Evolutionary conservation across 2,888 invertebrate genomes (phyloP), one percentile per base, ranked within the genome.

Genomic region (Dasysyrphus tricinctus): DNA sequence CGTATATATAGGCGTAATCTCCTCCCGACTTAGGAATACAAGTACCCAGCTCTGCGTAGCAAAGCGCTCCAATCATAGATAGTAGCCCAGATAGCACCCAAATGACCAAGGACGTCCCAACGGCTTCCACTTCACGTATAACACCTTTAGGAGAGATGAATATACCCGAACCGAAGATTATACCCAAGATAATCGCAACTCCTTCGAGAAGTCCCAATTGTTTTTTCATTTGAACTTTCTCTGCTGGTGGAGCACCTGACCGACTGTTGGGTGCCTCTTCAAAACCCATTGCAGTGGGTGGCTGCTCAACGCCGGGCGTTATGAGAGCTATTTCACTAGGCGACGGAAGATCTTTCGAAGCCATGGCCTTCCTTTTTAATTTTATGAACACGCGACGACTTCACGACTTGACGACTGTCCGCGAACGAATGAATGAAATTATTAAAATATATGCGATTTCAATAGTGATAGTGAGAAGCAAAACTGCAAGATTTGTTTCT

Each of bases 111-210:
- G 98, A 97, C 34, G 97, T 94, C 88, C 98, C 98, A 11, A 98
- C 96, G 5, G 98, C 97, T 39, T 97, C 97, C 12, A 98, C 97
- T 93, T 98, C 97, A 89, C 95, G 94, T 75, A 99, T 94, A 2
- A 99, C 98, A 88, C 98, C 99, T 92, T 97, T 97, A 0, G 99
- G 99, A 0, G 98, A 97, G 88, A 99, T 96, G 92, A 99, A 99
- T 90, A 99, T 99, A 39, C 97, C 97, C 88, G 98, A 98, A 16
- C 99, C 99, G 90, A 98, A 96, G 89, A 98, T 98, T 75, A 98
- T 97, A 77, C 98, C 98, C 83, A 98, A 93, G 90, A 98, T 98
- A 88, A 98, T 97, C 44, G 98, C 97, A 19, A 98, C 96, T 11
- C 98, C 98, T 93, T 98, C 98, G 8, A 97, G 93, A 59, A 98